Percentiles rank a stretch among this genome's conserved stretches.
Evolutionary conservation across 92 coral and sea anemone species (phyloP).

Genomic region (Metridium senile): DNA sequence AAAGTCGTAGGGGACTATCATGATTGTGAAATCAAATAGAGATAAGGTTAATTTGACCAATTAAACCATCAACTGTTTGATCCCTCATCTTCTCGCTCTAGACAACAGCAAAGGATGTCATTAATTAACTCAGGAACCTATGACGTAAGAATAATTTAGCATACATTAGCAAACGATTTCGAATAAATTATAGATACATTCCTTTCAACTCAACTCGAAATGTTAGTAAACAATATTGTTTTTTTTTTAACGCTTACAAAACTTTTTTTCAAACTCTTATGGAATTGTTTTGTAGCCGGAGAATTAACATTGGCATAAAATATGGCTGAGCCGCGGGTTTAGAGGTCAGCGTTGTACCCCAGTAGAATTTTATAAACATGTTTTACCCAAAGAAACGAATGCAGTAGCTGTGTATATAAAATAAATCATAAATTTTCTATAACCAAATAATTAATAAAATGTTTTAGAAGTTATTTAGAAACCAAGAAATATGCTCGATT

Average conservation of each 20-base stretch:
- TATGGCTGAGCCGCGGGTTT: background rate
- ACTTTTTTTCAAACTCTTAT: too few relatives aligned
- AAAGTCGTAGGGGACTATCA: background rate
- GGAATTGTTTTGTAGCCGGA: too few relatives aligned
- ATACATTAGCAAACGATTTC: slow-evolving; percentile 1
- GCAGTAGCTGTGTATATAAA: too few relatives aligned
- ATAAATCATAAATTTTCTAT: too few relatives aligned
- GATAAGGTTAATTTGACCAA: slow-evolving; percentile 10
- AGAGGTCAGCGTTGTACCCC: background rate
- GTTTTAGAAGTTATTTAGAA: too few relatives aligned
- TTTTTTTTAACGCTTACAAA: background rate
- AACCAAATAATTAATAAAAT: too few relatives aligned
- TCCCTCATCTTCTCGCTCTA: background rate
- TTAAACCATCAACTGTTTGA: slow-evolving; percentile 15
- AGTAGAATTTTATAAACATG: background rate
- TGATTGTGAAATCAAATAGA: background rate
- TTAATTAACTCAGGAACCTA: background rate
- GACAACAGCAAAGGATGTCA: background rate
- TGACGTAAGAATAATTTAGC: slow-evolving; percentile 19
- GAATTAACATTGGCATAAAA: too few relatives aligned
- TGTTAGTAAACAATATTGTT: background rate
- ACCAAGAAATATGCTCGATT: background rate
- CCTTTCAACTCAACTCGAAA: background rate
- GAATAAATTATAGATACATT: too few relatives aligned
- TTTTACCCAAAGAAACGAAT: too few relatives aligned